These are phyloP conservation scores for Schizaphis graminum DNA, from an alignment of 2,888 invertebrate genomes.

Conservation along the genomic window DNA sequence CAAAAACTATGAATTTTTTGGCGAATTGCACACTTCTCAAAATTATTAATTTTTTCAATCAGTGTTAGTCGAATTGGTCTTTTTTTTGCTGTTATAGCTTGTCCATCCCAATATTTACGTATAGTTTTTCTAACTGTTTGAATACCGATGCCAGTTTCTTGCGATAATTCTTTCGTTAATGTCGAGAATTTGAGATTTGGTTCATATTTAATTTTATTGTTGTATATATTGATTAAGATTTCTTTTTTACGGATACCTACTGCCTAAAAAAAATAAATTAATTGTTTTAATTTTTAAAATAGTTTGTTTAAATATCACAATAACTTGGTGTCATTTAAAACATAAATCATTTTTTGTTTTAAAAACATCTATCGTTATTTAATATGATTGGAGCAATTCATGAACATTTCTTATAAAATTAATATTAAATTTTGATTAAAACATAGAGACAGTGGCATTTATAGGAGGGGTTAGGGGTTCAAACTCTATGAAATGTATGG, in stretches of 20 bases:
- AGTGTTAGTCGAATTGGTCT: not conserved
- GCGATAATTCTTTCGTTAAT: not conserved
- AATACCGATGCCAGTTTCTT: not conserved
- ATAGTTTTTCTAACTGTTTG: not conserved
- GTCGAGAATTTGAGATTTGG: not conserved
- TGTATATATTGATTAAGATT: not conserved
- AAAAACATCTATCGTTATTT: not conserved
- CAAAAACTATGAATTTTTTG: conserved; percentile 51
- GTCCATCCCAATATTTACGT: not conserved
- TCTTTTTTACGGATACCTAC: not conserved
- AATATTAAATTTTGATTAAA: too few species aligned
- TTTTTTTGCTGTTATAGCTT: not conserved
- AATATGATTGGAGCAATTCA: not conserved
- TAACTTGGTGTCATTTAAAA: not conserved
- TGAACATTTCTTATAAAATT: not conserved
- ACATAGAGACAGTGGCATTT: too few species aligned
- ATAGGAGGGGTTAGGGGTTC: too few species aligned
- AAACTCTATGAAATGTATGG: too few species aligned
- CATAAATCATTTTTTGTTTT: not conserved
- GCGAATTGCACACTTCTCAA: conserved; percentile 8
- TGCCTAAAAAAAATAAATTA: not conserved
- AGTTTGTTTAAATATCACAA: not conserved
- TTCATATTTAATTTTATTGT: not conserved
- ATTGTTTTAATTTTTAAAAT: not conserved
- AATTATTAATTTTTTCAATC: not conserved